Conservation (phyloP, 2,888 invertebrate species). For the Acrobeloides nanus region DNA sequence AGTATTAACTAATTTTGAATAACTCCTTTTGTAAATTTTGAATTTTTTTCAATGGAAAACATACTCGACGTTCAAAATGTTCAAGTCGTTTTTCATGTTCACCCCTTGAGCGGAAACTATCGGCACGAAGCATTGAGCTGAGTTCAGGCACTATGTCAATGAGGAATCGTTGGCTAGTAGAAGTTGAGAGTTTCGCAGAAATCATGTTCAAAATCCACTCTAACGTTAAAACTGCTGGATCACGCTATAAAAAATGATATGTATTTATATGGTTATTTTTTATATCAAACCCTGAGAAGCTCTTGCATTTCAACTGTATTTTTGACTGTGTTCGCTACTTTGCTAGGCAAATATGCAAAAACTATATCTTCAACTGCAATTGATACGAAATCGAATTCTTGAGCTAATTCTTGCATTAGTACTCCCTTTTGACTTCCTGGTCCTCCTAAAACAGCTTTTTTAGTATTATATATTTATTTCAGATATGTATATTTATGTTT, state of each 20-base stretch:
- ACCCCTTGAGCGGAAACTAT: conserved; percentile 17
- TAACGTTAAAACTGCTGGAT: conserved; percentile 39
- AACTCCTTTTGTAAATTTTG: conserved; percentile 1
- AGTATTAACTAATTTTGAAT: conserved; percentile 6
- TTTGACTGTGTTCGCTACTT: conserved; percentile 40
- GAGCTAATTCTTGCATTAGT: conserved; percentile 47
- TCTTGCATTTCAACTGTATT: conserved; percentile 42
- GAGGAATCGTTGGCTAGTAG: conserved; percentile 38
- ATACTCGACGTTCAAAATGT: conserved; percentile 31
- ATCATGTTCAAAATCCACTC: conserved; percentile 52
- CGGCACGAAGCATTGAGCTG: conserved; percentile 27
- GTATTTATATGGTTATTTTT: conserved; percentile 10
- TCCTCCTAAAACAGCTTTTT: conserved; percentile 38
- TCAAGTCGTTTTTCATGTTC: conserved; percentile 23
- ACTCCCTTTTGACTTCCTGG: conserved; percentile 51
- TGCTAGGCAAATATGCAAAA: conserved; percentile 46
- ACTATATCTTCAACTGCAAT: conserved; percentile 45
- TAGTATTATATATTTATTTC: too few species aligned
- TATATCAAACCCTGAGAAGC: conserved; percentile 27
- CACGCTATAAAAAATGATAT: conserved; percentile 30
- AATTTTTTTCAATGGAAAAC: conserved; percentile 3
- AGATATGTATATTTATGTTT: not conserved
- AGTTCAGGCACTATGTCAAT: conserved; percentile 40
- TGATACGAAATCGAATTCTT: conserved; percentile 41
- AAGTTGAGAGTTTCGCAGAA: conserved; percentile 33